Conservation (phyloP, 2,888 invertebrate species). For the Hedychridium roseum region DNA sequence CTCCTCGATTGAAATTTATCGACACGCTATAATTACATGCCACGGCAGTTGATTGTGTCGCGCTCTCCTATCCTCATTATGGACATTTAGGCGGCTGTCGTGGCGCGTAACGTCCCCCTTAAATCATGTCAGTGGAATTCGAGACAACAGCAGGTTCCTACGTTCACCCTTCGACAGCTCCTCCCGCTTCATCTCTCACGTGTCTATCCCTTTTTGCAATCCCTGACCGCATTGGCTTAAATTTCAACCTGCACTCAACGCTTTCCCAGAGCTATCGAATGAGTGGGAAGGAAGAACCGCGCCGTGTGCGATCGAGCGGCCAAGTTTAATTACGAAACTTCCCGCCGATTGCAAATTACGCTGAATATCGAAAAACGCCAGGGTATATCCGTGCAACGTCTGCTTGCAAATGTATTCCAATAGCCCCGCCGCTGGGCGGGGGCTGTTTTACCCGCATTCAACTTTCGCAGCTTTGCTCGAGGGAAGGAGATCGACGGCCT, state of each 20-base stretch:
- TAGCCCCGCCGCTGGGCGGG: conserved; percentile 7
- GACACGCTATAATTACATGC: conserved; percentile 57
- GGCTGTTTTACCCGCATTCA: too few relatives aligned
- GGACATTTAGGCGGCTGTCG: neutral
- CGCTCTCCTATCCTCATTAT: conserved; percentile 31
- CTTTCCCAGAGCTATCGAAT: too few relatives aligned
- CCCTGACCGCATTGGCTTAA: too few relatives aligned
- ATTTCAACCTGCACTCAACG: too few relatives aligned
- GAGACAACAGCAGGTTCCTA: too few relatives aligned
- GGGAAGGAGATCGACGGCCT: conserved; percentile 2
- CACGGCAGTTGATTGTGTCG: conserved; percentile 40
- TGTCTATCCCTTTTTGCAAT: too few relatives aligned
- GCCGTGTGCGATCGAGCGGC: too few relatives aligned
- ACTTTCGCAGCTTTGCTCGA: conserved; percentile 1
- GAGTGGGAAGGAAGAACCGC: too few relatives aligned
- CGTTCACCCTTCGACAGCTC: too few relatives aligned
- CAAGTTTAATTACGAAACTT: conserved; percentile 42
- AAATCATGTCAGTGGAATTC: neutral
- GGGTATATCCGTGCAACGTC: conserved; percentile 24
- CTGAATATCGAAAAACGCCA: conserved; percentile 36
- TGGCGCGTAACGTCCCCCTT: neutral
- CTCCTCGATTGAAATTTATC: conserved; percentile 54
- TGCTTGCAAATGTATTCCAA: neutral
- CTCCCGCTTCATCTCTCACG: too few relatives aligned
- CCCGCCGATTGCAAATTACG: conserved; percentile 37